Conservation (phyloP, 2,888 invertebrate genomes). For the Augochlorella aurata region DNA sequence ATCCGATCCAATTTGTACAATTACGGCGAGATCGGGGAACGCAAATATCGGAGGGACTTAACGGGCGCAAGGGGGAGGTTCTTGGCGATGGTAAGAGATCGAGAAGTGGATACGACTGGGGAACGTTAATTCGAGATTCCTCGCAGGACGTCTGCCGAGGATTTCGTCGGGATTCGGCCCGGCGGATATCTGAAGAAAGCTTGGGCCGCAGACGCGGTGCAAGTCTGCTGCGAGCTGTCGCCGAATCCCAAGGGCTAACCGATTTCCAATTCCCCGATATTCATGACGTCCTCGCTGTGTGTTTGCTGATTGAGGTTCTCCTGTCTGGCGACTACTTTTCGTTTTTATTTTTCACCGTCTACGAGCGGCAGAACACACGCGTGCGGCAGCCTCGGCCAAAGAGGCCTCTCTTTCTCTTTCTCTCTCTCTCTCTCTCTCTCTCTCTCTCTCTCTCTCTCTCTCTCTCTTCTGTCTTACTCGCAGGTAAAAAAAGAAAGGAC, state of each 20-base stretch:
- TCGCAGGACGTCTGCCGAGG: constrained; percentile 50
- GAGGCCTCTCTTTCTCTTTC: not conserved
- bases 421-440: constrained; percentile 9
- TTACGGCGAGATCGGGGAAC: constrained; percentile 54
- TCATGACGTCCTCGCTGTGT: constrained; percentile 66
- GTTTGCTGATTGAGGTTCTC: constrained; percentile 69
- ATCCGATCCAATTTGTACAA: constrained; percentile 60
- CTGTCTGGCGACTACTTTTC: constrained; percentile 57
- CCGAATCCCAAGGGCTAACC: constrained; percentile 66
- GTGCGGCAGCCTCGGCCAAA: not conserved
- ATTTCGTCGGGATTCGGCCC: constrained; percentile 46
- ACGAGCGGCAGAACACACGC: constrained; percentile 20
- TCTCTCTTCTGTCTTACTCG: not conserved
- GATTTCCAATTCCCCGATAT: constrained; percentile 76
- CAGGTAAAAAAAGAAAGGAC: not conserved
- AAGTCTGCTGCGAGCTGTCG: constrained; percentile 40
- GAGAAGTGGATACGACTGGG: constrained; percentile 37
- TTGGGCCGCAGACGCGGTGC: constrained; percentile 26
- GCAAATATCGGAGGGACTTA: constrained; percentile 49
- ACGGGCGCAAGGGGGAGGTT: constrained; percentile 28
- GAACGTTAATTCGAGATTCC: constrained; percentile 60
- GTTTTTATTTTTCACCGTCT: constrained; percentile 29
- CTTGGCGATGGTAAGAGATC: constrained; percentile 44
- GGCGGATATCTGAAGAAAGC: constrained; percentile 45
- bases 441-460: too few relatives aligned